phyloP scores from a whole-genome alignment of 2,113 vertebrate species.

The Dermatemys mawii region DNA sequence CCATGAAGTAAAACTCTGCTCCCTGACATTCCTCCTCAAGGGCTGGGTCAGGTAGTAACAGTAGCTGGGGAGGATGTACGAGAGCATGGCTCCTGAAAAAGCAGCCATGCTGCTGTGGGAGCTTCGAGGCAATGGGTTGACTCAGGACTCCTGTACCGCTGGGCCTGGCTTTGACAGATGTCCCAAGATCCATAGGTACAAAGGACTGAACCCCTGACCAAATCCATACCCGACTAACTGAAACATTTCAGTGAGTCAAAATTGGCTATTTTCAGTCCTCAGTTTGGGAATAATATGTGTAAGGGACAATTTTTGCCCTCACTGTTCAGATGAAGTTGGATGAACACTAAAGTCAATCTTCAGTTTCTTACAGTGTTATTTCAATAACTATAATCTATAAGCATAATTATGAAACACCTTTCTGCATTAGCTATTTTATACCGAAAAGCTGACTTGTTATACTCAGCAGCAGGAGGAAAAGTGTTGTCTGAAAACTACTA shows the following conservation, averaged over 20 bases:
- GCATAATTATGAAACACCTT: not conserved
- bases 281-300: not conserved
- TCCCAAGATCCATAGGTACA: rapidly evolving
- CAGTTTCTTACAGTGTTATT: not conserved
- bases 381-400: not conserved
- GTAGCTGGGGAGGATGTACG: not conserved
- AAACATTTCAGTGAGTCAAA: not conserved
- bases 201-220: not conserved
- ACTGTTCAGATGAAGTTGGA: not conserved
- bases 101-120: not conserved
- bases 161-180: not conserved
- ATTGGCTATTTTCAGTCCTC: not conserved
- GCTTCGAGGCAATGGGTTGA: not conserved
- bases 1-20: not conserved
- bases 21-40: not conserved
- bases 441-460: not conserved
- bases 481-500: not conserved
- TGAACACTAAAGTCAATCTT: not conserved
- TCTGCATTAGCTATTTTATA: not conserved
- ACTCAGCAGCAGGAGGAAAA: not conserved
- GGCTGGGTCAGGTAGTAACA: not conserved
- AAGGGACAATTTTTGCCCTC: not conserved
- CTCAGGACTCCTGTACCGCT: not conserved
- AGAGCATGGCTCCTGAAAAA: not conserved
- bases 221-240: not conserved